Evolutionary conservation across 2,113 vertebrate species (phyloP).

Genomic region (Fulica atra): DNA sequence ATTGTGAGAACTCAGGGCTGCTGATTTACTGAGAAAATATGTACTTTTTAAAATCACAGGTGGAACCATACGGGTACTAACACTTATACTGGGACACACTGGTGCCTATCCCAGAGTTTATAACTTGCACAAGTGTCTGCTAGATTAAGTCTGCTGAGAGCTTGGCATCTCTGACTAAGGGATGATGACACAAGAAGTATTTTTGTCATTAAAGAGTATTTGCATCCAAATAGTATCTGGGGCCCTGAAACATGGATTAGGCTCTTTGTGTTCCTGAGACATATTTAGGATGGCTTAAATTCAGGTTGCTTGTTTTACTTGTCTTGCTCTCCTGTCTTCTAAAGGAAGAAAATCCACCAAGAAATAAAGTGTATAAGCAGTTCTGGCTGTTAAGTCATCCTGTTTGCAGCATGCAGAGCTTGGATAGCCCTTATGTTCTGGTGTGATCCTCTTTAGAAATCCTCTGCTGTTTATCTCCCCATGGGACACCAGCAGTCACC

Average conservation of each 20-base stretch:
- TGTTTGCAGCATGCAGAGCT: not conserved
- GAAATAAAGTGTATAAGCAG: fast-evolving
- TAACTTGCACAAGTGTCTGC: not conserved
- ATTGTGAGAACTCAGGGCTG: slow-evolving; percentile 40
- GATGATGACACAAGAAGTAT: not conserved
- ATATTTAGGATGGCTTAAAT: not conserved
- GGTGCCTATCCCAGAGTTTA: not conserved
- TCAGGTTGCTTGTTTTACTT: not conserved
- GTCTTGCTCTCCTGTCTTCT: not conserved
- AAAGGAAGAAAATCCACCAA: not conserved
- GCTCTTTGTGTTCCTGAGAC: not conserved
- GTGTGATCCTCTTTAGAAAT: not conserved
- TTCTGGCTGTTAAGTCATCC: not conserved
- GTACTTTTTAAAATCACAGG: not conserved
- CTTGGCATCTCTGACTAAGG: not conserved
- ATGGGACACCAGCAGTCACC: fast-evolving
- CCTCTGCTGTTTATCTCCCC: not conserved
- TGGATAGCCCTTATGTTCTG: not conserved
- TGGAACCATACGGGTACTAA: not conserved
- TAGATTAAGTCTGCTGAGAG: not conserved
- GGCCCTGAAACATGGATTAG: not conserved
- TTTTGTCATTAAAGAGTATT: not conserved
- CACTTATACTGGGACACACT: not conserved
- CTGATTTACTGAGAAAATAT: slow-evolving; percentile 23
- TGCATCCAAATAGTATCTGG: not conserved